Conservation (phyloP, 2,113 vertebrate genomes). For the Baryphthengus martii region DNA sequence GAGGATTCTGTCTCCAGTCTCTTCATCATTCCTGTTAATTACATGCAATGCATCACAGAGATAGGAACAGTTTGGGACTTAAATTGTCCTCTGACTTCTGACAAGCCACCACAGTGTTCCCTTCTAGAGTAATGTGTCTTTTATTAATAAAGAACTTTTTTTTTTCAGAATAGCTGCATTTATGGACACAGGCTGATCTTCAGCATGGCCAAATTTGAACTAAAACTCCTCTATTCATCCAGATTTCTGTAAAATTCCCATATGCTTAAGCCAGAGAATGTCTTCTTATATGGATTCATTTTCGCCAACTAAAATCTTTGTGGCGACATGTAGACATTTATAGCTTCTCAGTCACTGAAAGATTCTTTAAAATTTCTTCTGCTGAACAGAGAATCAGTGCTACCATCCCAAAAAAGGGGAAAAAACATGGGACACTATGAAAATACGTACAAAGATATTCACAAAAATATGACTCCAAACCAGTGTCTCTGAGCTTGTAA, state of each 20-base stretch:
- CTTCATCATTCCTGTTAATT: slow-evolving; percentile 48
- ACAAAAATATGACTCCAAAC: neutral
- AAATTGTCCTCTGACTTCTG: neutral
- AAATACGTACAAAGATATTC: neutral
- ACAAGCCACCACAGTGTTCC: neutral
- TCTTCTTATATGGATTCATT: neutral
- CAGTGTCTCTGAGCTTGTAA: neutral
- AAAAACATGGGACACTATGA: neutral
- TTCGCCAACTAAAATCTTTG: neutral
- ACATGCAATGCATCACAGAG: neutral
- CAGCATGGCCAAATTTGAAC: neutral
- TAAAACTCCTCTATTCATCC: neutral
- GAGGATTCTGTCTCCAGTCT: slow-evolving; percentile 33
- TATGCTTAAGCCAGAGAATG: neutral
- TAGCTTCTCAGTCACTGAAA: neutral
- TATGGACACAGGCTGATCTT: neutral
- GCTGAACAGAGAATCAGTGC: neutral
- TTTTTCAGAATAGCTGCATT: neutral
- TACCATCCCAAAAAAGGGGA: neutral
- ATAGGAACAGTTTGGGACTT: neutral
- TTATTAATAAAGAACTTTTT: neutral
- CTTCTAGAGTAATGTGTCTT: neutral
- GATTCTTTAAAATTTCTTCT: neutral
- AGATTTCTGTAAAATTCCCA: neutral
- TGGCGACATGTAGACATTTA: neutral